Percentiles rank a stretch among this genome's conserved stretches.
Conservation (phyloP, 2,888 invertebrate species). For the Andricus curvator region DNA sequence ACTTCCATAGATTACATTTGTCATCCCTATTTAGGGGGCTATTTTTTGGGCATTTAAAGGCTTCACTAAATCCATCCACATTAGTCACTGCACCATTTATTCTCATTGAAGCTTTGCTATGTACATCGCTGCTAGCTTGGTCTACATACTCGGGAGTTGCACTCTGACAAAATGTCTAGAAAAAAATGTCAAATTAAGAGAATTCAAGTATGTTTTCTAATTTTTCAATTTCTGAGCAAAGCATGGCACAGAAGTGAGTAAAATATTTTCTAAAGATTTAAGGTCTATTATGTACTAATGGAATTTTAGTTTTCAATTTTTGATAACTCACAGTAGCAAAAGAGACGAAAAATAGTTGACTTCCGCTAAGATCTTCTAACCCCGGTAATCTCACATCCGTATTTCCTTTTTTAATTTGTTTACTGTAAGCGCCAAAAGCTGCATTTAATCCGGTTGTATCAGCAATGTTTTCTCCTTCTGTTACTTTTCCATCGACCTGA, state of each 20-base stretch:
- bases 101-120: constrained; percentile 83
- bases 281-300: no score
- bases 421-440: constrained; percentile 83
- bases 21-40: constrained; percentile 71
- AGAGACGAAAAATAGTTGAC: constrained; percentile 88
- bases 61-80: constrained; percentile 82
- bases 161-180: constrained; percentile 88
- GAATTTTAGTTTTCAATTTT: no score
- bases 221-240: no score
- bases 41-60: constrained; percentile 81
- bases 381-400: constrained; percentile 81
- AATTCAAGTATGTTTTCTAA: background rate
- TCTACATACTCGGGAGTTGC: constrained; percentile 84
- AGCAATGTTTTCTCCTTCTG: constrained; percentile 91
- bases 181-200: background rate
- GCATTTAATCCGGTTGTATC: constrained; percentile 91
- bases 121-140: constrained; percentile 81
- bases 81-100: constrained; percentile 84
- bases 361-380: constrained; percentile 81
- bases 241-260: no score
- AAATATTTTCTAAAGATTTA: no score
- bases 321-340: constrained; percentile 82
- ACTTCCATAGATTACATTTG: constrained; percentile 83
- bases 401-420: constrained; percentile 42
- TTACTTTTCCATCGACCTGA: constrained; percentile 84